Base-by-base conservation (phyloP, 2,797 vertebrate species). In the Nyctalus aviator region DNA sequence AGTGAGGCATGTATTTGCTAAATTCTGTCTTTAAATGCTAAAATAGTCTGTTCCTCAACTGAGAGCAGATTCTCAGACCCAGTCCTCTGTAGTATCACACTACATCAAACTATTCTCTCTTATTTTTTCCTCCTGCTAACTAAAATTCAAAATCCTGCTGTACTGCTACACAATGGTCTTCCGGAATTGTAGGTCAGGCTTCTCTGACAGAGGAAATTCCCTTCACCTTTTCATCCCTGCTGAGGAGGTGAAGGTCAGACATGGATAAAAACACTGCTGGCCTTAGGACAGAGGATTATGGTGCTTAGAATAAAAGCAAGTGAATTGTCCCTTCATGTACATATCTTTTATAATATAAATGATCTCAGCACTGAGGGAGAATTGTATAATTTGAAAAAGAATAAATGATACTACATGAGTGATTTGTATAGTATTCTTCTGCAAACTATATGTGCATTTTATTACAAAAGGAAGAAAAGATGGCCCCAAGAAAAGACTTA, bases 371-470 rank as follows among this genome's bases (percentile, higher is more conserved):
- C 37, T 10, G 48, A 88, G 68, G 46, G 35, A 93, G 41, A 95
- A 93, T 85, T 35, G n/a, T 32, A 3, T 75, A 77, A 90, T 85
- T 86, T 84, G 44, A 50, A 95, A 87, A 88, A 68, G 84, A 89
- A 92, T 66, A 91, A 93, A 79, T 79, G 21, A 76, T 17, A 77
- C 10, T 66, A 41, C 35, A 62, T 76, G 18, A 62, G 3, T 76
- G 82, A 79, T 91, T 62, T 95, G 77, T 11, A 91, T 69, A 41
- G 35, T 94, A 94, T 76, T 85, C 8, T 88, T 90, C 92, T 90
- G 37, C 73, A 94, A 95, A 94, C 84, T 84, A 88, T 73, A 48
- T 53, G 75, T 62, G 17, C 3, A 50, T 88, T 93, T 95, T 77
- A 75, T 20, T 46, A 57, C 72, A 62, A 88, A 90, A 68, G 83